A percentile compares a stretch with the other conserved stretches of the same genome.
Conservation (phyloP, 1,140 invertebrate species). For the Ganaspis sp. region DNA sequence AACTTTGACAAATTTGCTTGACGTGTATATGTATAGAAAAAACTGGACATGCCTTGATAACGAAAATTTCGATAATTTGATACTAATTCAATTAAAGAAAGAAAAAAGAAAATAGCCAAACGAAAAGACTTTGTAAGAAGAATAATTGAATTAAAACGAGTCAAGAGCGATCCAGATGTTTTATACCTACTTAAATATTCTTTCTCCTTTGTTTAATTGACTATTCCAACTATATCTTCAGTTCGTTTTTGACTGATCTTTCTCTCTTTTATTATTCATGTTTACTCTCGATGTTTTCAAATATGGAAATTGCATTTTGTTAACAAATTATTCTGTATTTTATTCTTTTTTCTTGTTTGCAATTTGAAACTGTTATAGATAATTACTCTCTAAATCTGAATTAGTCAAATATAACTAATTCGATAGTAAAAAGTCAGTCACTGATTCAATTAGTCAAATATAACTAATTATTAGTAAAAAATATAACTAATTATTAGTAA, state of each 20-base stretch:
- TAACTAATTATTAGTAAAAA: no score
- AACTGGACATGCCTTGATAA: neutral
- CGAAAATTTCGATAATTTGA: neutral
- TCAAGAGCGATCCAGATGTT: neutral
- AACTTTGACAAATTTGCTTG: no score
- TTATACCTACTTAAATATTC: neutral
- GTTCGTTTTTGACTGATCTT: neutral
- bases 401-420: no score
- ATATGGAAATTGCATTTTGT: no score
- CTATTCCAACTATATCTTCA: slow-evolving; percentile 8
- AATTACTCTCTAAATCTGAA: no score
- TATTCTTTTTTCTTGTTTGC: no score
- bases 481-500: no score
- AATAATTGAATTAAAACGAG: neutral
- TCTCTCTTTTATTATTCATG: neutral
- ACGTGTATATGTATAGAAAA: neutral
- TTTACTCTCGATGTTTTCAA: no score
- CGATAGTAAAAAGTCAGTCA: no score
- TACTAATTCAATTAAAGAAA: neutral
- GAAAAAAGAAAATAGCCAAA: neutral
- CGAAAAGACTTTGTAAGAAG: neutral
- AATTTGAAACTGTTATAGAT: no score
- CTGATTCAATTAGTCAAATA: no score
- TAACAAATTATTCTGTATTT: no score
- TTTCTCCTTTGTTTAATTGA: slow-evolving; percentile 2